These are phyloP conservation scores for Holacanthella duospinosa DNA, from an alignment of 2,888 invertebrate species.

Conservation along the genomic window DNA sequence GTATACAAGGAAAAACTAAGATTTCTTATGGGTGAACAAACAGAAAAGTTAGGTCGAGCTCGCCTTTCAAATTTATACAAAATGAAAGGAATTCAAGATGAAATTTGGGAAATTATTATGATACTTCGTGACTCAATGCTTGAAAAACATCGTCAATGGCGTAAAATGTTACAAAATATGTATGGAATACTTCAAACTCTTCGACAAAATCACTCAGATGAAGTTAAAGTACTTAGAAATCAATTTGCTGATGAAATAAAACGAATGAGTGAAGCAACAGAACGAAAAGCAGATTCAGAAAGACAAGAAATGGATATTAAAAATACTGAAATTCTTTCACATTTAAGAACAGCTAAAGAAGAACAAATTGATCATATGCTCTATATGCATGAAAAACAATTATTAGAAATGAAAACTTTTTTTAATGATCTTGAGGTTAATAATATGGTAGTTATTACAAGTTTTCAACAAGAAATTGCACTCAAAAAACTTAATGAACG, in stretches of 20 bases:
- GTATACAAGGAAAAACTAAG: constrained; percentile 68
- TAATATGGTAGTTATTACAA: constrained; percentile 14
- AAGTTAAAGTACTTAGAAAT: constrained; percentile 30
- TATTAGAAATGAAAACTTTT: constrained; percentile 16
- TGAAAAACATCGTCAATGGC: constrained; percentile 23
- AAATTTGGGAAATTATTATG: constrained; percentile 21
- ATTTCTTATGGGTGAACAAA: constrained; percentile 30
- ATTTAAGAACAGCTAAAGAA: not conserved
- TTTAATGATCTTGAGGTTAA: constrained; percentile 16
- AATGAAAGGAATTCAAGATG: constrained; percentile 28
- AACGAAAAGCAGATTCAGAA: constrained; percentile 6
- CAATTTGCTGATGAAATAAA: not conserved
- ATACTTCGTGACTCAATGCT: constrained; percentile 18
- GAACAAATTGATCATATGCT: constrained; percentile 1
- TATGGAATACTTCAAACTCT: constrained; percentile 25
- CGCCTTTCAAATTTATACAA: constrained; percentile 29
- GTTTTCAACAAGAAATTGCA: constrained; percentile 12
- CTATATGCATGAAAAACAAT: constrained; percentile 7
- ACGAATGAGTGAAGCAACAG: not conserved
- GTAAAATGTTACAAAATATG: constrained; percentile 19
- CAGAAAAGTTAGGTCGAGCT: constrained; percentile 23
- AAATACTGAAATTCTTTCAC: not conserved
- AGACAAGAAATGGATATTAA: constrained; percentile 4
- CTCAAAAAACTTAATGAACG: constrained; percentile 12
- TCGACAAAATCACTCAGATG: constrained; percentile 45